Conservation (phyloP, 2,888 invertebrate species). For the Eristalis arbustorum region DNA sequence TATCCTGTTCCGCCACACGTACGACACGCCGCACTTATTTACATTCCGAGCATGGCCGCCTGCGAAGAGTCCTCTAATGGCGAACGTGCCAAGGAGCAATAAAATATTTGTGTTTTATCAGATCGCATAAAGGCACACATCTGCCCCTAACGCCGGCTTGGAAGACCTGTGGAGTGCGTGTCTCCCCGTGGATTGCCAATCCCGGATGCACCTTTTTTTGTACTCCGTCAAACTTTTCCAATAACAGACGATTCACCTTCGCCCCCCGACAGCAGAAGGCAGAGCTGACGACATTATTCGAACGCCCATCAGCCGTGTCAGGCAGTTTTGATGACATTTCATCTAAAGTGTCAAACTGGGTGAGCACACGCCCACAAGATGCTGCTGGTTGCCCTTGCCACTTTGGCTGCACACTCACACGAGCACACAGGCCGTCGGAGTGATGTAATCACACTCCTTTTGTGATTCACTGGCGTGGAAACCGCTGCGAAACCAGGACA, state of each 20-base stretch:
- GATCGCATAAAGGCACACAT: slow-evolving; percentile 2
- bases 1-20: background rate
- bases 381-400: background rate
- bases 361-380: background rate
- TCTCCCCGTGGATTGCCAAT: background rate
- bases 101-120: slow-evolving; percentile 42
- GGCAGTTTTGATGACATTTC: slow-evolving; percentile 20
- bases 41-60: slow-evolving; percentile 12
- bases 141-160: slow-evolving; percentile 9
- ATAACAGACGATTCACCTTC: background rate
- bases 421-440: background rate
- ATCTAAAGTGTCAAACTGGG: background rate
- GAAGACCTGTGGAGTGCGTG: background rate
- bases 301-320: slow-evolving; percentile 13
- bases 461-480: background rate
- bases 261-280: background rate
- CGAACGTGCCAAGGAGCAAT: slow-evolving; percentile 57
- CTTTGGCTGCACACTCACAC: background rate
- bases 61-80: background rate
- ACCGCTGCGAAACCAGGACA: slow-evolving; percentile 5
- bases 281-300: background rate
- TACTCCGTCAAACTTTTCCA: slow-evolving; percentile 1
- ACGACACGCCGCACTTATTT: background rate
- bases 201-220: background rate
- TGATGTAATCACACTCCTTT: slow-evolving; percentile 26